Evolutionary conservation across 2,113 vertebrate species (phyloP), one percentile per base, ranked within the genome.

Genomic region (Arvicanthis niloticus): DNA sequence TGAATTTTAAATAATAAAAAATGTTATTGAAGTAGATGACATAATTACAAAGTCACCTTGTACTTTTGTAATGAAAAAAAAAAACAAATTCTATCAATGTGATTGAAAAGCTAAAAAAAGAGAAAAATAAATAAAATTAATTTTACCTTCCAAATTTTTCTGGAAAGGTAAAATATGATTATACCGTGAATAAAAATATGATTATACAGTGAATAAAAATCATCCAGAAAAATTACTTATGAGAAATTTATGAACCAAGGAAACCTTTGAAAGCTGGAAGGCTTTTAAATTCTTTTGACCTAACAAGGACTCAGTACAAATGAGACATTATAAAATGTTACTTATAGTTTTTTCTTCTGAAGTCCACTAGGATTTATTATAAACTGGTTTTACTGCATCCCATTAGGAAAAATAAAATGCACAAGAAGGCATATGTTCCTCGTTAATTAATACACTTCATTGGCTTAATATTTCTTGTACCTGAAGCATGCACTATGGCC

Each of bases 241-340:
- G 86, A 91, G 85, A 31, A 95, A 75, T 81, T 45, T 95, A 91
- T 58, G 37, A 86, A 58, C 5, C n/a, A 48, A 91, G 65, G 96
- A 93, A 89, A 12, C 1, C 62, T 91, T 48, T 51, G 51, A 9
- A 78, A 19, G 10, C 45, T 65, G 3, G 9, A 73, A 90, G 76
- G 15, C 56, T 89, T 91, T 56, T 58, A 94, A 91, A 87, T 94
- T 42, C 7, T 91, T 72, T 58, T 88, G 78, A 93, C 58, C 89
- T 89, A 77, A 65, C 48, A 70, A 78, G 58, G 84, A 88, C 51
- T 91, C 56, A 72, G 56, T 42, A 21, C 65, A 85, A 95, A n/a
- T 70, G 45, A 62, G 53, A 89, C 34, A 95, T 94, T 95, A 84
- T 78, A 92, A 97, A 97, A 91, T 84, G 82, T 72, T 89, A 80